These are phyloP conservation scores for Mesaphorura yosii DNA, from an alignment of 1,140 invertebrate genomes.

Conservation along the genomic window DNA sequence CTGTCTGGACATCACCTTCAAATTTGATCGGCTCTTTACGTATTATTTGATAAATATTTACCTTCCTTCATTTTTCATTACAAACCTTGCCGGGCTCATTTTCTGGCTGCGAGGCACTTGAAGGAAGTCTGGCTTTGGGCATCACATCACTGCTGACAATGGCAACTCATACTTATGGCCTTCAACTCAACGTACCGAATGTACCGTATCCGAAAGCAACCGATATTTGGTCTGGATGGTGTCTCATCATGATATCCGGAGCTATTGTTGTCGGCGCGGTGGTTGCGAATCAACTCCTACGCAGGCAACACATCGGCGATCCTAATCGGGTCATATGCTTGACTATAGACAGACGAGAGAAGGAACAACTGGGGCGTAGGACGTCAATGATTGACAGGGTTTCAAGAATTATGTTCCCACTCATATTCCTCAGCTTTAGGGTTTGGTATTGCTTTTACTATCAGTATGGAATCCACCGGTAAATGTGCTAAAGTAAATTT, in stretches of 20 bases:
- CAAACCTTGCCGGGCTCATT: slow-evolving; percentile 46
- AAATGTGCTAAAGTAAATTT: no score
- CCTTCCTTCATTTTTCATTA: slow-evolving; percentile 43
- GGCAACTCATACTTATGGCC: slow-evolving; percentile 44
- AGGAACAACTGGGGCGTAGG: no score
- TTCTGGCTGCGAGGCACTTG: slow-evolving; percentile 46
- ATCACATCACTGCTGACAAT: slow-evolving; percentile 47
- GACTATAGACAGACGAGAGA: no score
- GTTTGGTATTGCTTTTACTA: no score
- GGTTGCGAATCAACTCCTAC: no score
- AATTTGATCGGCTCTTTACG: slow-evolving; percentile 39
- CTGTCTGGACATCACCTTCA: slow-evolving; percentile 40
- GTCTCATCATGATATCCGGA: slow-evolving; percentile 46
- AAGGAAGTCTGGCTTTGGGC: slow-evolving; percentile 44
- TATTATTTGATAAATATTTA: slow-evolving; percentile 46
- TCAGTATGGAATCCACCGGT: no score
- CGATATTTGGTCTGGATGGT: slow-evolving; percentile 46
- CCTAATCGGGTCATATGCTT: no score
- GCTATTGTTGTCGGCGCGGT: slow-evolving; percentile 43
- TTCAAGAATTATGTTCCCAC: no score
- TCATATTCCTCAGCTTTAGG: no score
- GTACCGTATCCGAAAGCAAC: slow-evolving; percentile 36
- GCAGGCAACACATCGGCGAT: no score
- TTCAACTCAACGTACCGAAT: slow-evolving; percentile 32
- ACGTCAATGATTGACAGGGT: no score